Base-by-base conservation (phyloP, 2,113 vertebrate species). In the Accipiter cooperii region DNA sequence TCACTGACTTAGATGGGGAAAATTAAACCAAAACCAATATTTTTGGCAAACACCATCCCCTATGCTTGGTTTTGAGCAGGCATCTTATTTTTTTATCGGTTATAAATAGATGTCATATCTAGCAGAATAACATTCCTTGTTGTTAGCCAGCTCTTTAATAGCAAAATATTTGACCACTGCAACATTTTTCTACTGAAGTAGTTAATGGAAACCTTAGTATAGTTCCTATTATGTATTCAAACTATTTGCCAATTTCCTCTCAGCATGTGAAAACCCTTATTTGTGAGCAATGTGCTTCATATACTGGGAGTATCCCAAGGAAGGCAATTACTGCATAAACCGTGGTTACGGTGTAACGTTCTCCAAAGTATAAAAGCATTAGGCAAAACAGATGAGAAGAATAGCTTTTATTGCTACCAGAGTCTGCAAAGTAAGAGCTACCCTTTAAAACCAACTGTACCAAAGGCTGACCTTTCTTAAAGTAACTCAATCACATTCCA, bases 201-300 rank as follows among this genome's bases (percentile, higher is more conserved):
- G 94, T 57, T 96, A 95, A 96, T 95, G 81, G 84, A 95, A 96
- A 96, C 58, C 66, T 93, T 70, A 90, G 90, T 88, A 74, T 55
- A 90, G 92, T 63, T 92, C 55, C 81, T 69, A 88, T 93, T 92
- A 95, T 86, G 51, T 80, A 95, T 96, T 96, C 93, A 79, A 97
- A 96, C 44, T n/a, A 57, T 89, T 91, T 95, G 96, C 94, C 96
- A 89, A 70, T 76, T 96, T 96, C 69, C 74, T 93, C 87, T 76
- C 87, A 91, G 91, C 91, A 89, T 92, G 89, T 77, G 84, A 82
- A 89, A 95, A 76, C 77, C 77, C 74, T 76, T 82, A 91, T 87
- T 96, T 93, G 95, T 82, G 84, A 96, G 87, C 87, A 42, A 38
- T 12, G 57, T 79, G 34, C 80, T 89, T 87, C 86, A 6, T 14